Conservation (phyloP, 2,797 vertebrate genomes). For the Limnodromus scolopaceus region DNA sequence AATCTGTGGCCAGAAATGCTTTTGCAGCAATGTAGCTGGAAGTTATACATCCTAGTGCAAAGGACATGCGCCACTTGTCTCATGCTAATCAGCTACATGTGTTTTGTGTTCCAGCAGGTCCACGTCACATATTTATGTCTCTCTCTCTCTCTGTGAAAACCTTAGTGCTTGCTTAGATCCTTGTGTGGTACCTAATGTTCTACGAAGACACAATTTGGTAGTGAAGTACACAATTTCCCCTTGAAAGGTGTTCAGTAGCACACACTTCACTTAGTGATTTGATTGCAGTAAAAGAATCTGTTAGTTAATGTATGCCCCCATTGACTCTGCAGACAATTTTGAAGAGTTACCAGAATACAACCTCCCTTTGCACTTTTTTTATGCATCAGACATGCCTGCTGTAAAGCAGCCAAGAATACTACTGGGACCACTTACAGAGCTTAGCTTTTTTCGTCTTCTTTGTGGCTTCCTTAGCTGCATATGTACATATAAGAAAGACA, state of each 20-base stretch:
- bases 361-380: not conserved
- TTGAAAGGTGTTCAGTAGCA: not conserved
- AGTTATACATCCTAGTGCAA: not conserved
- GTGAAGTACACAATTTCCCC: not conserved
- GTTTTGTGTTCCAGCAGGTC: not conserved
- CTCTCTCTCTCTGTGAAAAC: not conserved
- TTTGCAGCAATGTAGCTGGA: not conserved
- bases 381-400: not conserved
- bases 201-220: not conserved
- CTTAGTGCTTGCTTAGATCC: not conserved
- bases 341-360: not conserved
- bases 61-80: not conserved
- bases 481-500: slow-evolving; percentile 81
- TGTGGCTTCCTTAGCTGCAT: slow-evolving; percentile 83
- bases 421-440: slow-evolving; percentile 82
- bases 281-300: not conserved
- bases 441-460: slow-evolving; percentile 91
- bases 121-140: not conserved
- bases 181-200: not conserved
- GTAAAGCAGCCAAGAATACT: not conserved
- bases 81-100: not conserved
- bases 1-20: not conserved
- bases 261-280: not conserved
- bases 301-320: not conserved
- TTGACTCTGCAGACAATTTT: not conserved